phyloP scores from a whole-genome alignment of 2,797 vertebrate genomes.

The Hemibagrus guttatus region DNA sequence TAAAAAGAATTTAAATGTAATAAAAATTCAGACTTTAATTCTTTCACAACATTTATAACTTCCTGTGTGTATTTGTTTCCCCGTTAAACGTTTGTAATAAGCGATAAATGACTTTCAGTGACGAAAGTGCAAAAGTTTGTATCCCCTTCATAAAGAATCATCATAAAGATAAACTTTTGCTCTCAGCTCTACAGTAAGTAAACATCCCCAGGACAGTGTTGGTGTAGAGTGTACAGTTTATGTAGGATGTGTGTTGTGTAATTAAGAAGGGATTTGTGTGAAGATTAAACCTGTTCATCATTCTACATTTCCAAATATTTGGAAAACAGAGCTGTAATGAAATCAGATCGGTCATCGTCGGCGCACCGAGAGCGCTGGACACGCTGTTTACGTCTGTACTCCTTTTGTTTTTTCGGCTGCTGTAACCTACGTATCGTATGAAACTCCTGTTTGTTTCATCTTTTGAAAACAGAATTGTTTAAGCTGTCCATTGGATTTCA shows the following conservation, averaged over 20 bases:
- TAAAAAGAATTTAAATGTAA: not conserved
- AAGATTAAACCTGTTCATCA: not conserved
- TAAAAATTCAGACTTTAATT: not conserved
- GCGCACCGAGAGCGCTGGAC: not conserved
- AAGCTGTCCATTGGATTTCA: not conserved
- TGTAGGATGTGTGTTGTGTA: not conserved
- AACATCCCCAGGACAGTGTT: not conserved
- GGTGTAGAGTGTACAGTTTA: not conserved
- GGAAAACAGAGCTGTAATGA: not conserved
- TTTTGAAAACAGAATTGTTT: not conserved
- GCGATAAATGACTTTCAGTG: not conserved
- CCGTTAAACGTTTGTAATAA: not conserved
- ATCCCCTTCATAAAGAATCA: not conserved
- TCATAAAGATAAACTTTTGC: slow-evolving; percentile 5
- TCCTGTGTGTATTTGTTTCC: not conserved
- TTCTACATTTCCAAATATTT: not conserved
- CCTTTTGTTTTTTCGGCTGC: not conserved
- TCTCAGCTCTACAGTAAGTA: not conserved
- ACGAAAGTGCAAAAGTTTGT: not conserved
- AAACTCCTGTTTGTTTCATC: not conserved
- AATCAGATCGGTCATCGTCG: not conserved
- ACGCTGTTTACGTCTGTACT: not conserved
- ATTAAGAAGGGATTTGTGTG: not conserved
- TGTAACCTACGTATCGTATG: not conserved
- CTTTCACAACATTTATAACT: not conserved